Conservation (phyloP, 2,113 vertebrate species). For the Barnardius zonarius region DNA sequence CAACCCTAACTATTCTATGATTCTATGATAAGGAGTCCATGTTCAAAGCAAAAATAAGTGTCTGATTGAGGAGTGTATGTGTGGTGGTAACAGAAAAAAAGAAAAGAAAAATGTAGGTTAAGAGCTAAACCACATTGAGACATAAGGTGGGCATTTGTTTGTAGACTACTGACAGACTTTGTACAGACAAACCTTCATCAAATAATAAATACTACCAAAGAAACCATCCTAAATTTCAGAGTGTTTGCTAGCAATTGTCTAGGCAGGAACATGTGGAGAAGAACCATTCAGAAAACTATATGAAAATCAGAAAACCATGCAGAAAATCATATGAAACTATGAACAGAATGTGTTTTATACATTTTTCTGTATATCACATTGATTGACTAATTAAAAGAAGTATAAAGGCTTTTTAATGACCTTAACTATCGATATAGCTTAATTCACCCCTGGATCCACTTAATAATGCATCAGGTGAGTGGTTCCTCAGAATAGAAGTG, state of each 20-base stretch:
- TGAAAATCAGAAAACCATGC: neutral
- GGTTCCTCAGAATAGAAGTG: neutral
- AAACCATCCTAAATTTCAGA: neutral
- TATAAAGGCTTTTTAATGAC: neutral
- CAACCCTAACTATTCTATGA: too few relatives aligned
- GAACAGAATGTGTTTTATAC: neutral
- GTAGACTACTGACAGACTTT: neutral
- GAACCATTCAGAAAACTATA: neutral
- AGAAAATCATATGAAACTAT: neutral
- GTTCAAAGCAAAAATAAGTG: neutral
- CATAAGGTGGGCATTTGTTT: neutral
- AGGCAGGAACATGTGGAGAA: neutral
- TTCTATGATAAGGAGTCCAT: neutral
- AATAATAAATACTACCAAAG: neutral
- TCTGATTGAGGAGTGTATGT: neutral
- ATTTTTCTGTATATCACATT: neutral
- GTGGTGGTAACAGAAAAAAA: neutral
- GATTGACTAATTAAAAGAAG: neutral
- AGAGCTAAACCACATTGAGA: neutral
- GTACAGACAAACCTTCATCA: neutral
- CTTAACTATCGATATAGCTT: neutral
- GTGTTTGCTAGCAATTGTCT: neutral
- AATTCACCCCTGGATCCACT: neutral
- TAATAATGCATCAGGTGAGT: neutral
- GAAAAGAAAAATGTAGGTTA: neutral